phyloP scores from a whole-genome alignment of 2,888 invertebrate species.

The Lithosia quadra region DNA sequence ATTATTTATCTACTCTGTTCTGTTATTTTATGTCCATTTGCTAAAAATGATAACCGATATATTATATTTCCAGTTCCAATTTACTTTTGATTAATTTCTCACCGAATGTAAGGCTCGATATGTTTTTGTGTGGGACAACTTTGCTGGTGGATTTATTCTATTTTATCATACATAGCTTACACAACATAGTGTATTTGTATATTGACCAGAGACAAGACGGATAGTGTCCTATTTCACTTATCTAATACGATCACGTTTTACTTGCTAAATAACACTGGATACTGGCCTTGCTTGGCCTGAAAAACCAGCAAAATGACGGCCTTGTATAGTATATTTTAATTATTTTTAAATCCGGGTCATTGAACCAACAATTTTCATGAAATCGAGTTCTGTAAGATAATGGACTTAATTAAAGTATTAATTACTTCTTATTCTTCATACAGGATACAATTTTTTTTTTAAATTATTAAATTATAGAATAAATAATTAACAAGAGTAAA shows the following conservation, averaged over 20 bases:
- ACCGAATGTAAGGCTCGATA: neutral
- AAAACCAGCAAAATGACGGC: neutral
- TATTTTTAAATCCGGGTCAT: neutral
- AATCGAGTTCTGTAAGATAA: neutral
- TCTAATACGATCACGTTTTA: neutral
- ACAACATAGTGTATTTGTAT: neutral
- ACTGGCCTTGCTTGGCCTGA: neutral
- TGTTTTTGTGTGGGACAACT: neutral
- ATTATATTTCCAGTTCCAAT: neutral
- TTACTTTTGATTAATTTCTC: neutral
- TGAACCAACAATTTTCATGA: neutral
- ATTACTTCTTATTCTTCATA: neutral
- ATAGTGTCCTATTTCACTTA: neutral
- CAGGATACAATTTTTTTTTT: neutral
- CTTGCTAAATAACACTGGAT: neutral
- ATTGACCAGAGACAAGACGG: neutral
- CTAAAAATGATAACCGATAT: neutral
- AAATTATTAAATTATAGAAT: neutral
- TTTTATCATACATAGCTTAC: neutral
- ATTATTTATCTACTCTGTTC: neutral
- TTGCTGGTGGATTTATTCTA: too few species aligned
- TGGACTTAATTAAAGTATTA: neutral
- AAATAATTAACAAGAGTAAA: neutral
- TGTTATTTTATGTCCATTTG: too few species aligned
- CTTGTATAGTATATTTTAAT: neutral